phyloP scores from a whole-genome alignment of 2,888 invertebrate genomes.

The Yponomeuta plumbellus region DNA sequence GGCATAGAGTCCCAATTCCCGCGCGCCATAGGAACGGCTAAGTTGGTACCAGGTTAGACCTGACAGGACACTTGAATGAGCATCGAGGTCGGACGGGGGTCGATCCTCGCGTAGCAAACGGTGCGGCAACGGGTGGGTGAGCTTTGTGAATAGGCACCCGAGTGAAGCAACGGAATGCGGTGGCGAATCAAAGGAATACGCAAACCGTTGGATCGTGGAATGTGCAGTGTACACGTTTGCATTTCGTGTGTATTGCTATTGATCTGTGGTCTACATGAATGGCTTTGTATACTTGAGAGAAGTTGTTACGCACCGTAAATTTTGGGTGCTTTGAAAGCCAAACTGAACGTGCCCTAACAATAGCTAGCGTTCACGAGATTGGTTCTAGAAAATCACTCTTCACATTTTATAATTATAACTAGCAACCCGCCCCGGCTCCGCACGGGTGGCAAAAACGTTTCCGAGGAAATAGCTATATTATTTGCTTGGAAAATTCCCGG shows the following conservation, averaged over 20 bases:
- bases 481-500: too few relatives aligned
- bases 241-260: not conserved
- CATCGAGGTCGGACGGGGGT: not conserved
- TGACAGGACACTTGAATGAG: not conserved
- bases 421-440: too few relatives aligned
- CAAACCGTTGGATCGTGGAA: not conserved
- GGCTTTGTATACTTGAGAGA: too few relatives aligned
- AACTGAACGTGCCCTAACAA: too few relatives aligned
- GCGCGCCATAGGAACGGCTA: not conserved
- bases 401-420: too few relatives aligned
- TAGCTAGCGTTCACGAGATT: too few relatives aligned
- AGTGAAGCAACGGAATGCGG: not conserved
- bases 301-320: too few relatives aligned
- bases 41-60: not conserved
- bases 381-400: too few relatives aligned
- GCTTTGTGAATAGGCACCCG: conserved; percentile 3
- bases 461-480: too few relatives aligned
- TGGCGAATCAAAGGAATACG: not conserved
- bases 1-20: not conserved
- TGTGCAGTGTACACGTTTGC: not conserved
- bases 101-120: not conserved
- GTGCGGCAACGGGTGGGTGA: not conserved
- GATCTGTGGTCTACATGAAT: too few relatives aligned
- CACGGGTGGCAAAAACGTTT: too few relatives aligned
- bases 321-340: too few relatives aligned